Evolutionary conservation across 1,140 invertebrate genomes (phyloP).

Genomic region (Halesus radiatus): DNA sequence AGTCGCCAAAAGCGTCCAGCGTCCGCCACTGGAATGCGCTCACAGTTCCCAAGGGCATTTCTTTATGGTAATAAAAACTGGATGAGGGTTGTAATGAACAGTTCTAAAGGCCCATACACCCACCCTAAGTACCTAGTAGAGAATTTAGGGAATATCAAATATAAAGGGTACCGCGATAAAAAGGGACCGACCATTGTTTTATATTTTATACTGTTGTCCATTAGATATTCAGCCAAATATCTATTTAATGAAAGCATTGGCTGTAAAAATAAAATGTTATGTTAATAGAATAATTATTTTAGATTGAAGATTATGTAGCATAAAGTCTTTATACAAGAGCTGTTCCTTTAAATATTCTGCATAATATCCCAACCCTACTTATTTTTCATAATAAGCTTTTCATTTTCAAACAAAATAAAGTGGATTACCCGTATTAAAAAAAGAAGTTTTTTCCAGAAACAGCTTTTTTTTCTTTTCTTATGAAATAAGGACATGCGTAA

Average conservation of each 20-base stretch:
- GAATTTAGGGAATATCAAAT: slow-evolving; percentile 17
- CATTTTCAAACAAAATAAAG: no score
- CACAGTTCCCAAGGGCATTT: slow-evolving; percentile 34
- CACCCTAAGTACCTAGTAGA: slow-evolving; percentile 5
- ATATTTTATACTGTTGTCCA: slow-evolving; percentile 4
- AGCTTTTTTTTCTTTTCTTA: no score
- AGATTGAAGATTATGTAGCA: no score
- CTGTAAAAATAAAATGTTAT: no score
- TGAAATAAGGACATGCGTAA: no score
- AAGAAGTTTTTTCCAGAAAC: no score
- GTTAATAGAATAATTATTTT: no score
- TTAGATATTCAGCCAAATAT: background rate
- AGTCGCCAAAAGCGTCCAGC: background rate
- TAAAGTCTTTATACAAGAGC: no score
- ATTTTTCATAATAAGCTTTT: no score
- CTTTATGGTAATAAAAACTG: slow-evolving; percentile 51
- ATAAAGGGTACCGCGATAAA: slow-evolving; percentile 21
- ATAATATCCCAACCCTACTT: no score
- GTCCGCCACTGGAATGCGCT: background rate
- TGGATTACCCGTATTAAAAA: no score
- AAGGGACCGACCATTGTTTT: slow-evolving; percentile 30
- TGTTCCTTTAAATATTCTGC: no score
- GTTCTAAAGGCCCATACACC: slow-evolving; percentile 31
- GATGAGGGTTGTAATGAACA: slow-evolving; percentile 45
- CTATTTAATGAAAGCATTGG: background rate